Base-by-base conservation (phyloP, 2,797 vertebrate species). In the Catamblyrhynchus diadema region DNA sequence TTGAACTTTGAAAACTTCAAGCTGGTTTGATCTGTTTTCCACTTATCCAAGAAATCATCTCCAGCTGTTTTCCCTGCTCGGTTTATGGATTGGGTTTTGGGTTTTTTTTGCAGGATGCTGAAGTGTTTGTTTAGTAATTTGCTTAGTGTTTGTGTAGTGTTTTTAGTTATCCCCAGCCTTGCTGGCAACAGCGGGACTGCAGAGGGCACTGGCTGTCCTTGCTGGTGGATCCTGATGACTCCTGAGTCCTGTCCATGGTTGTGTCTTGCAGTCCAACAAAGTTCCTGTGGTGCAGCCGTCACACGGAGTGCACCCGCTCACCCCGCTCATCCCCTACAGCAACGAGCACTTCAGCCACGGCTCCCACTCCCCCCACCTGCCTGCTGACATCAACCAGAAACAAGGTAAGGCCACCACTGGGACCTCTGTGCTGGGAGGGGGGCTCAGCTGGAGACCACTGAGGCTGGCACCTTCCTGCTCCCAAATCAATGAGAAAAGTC, bases 311-410 rank as follows among this genome's bases (percentile, higher is more conserved):
- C 99, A 99, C 90, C 98, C 99, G 3, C 98, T 99, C 90, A 98
- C 99, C 48, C 99, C 99, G 23, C 99, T 99, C 95, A 98, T 99
- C 96, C 98, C 99, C 7, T 99, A 99, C 98, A 97, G 98, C 98
- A 99, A 99, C 24, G 99, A 99, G 95, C 99, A 99, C 97, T 99
- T 99, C 98, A 99, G 98, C 98, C 98, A 98, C 12, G 98, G 98
- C 95, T 98, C 97, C 93, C 98, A 98, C 88, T 98, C 99, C 1
- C 98, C 99, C 42, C 99, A 99, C 97, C 96, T 99, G 96, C 98
- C 99, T 12, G 98, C 98, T 19, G 99, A 99, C 98, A 98, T 99
- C 98, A 99, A 98, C 98, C 99, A 99, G 98, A 99, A 99, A 90
- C 98, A 99, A 99, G 99, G 99, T 99, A 98, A 95, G 12, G 48